Percentiles rank a stretch among this genome's conserved stretches.
Evolutionary conservation across 2,888 invertebrate genomes (phyloP).

Genomic region (Epicampocera succincta): DNA sequence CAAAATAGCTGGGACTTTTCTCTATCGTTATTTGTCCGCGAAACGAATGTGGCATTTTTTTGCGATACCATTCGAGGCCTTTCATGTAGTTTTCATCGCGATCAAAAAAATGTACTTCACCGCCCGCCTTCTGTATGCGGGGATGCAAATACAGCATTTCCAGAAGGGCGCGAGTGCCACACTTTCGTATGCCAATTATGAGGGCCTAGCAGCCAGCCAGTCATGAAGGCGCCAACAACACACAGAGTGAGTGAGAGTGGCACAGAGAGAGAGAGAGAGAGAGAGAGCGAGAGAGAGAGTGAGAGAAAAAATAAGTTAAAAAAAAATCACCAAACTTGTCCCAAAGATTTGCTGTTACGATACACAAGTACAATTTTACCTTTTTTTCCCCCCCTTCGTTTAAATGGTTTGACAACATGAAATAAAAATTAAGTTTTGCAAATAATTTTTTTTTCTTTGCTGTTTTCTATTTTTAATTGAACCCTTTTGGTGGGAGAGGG

Average conservation of each 20-base stretch:
- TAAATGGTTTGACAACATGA: constrained; percentile 45
- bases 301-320: constrained; percentile 53
- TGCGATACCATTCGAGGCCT: constrained; percentile 97
- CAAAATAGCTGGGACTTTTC: constrained; percentile 99
- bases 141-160: constrained; percentile 98
- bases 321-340: not conserved
- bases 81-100: constrained; percentile 94
- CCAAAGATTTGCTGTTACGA: not conserved
- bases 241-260: constrained; percentile 24
- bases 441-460: constrained; percentile 31
- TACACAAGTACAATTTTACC: too few species aligned
- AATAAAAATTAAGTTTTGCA: constrained; percentile 14
- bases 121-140: constrained; percentile 94
- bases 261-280: too few species aligned
- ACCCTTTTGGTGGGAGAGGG: constrained; percentile 23
- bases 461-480: constrained; percentile 47
- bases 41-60: constrained; percentile 96
- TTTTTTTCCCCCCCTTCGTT: too few species aligned
- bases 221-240: not conserved
- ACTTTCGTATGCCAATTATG: constrained; percentile 97
- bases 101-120: constrained; percentile 99
- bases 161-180: constrained; percentile 96
- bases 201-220: constrained; percentile 85
- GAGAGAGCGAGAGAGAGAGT: constrained; percentile 28
- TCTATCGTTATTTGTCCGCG: constrained; percentile 97